Evolutionary conservation across 2,113 vertebrate species (phyloP).

Genomic region (Osmerus mordax): DNA sequence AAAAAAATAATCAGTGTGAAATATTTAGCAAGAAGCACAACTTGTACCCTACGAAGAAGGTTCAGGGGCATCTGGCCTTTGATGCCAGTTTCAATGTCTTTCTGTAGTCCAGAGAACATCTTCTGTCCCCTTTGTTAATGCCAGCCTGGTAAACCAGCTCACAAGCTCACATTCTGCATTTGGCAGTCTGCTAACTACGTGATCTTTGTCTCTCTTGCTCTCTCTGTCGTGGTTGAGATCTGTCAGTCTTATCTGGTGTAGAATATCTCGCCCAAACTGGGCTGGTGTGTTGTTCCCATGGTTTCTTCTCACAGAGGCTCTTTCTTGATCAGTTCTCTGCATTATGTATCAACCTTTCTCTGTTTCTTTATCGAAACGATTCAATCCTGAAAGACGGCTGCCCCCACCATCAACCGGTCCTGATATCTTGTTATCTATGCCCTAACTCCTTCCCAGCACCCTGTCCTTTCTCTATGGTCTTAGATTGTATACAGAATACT

Average conservation of each 20-base stretch:
- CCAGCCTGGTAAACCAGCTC: not conserved
- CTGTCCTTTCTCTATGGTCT: constrained; percentile 29
- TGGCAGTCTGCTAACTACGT: not conserved
- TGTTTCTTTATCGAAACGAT: constrained; percentile 34
- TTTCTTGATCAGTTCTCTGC: constrained; percentile 43
- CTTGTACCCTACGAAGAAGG: not conserved
- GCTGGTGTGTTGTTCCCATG: constrained; percentile 28
- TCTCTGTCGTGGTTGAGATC: constrained; percentile 23
- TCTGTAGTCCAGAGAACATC: not conserved
- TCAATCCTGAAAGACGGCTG: constrained; percentile 34
- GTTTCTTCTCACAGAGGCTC: constrained; percentile 30
- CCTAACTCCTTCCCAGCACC: constrained; percentile 26
- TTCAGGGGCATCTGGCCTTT: not conserved
- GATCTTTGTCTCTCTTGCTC: constrained; percentile 8
- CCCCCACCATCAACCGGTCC: constrained; percentile 4
- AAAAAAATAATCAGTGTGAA: not conserved
- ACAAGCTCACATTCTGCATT: not conserved
- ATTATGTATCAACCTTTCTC: constrained; percentile 23
- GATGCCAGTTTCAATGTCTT: not conserved
- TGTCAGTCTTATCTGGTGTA: constrained; percentile 42
- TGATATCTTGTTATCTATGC: constrained; percentile 9
- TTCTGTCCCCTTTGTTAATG: not conserved
- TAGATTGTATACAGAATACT: constrained; percentile 15
- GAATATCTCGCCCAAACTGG: constrained; percentile 24
- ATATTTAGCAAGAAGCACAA: not conserved